Conservation (phyloP, 30 jellyfish, hydroid and myxozoan genomes). For the Pseudorhiza aurosa region DNA sequence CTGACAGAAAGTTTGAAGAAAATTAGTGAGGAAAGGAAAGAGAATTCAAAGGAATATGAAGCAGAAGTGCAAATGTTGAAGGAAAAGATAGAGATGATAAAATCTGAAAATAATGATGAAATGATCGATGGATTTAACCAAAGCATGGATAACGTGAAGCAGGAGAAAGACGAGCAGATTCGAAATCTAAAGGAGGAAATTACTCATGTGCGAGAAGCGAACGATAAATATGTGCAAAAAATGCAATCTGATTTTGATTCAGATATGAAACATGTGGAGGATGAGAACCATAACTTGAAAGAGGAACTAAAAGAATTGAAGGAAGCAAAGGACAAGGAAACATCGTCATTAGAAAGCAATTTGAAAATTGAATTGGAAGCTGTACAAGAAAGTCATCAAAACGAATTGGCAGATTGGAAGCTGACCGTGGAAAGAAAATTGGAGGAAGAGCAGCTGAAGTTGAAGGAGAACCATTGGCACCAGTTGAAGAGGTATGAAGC, state of each 20-base stretch:
- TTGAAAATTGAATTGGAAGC: constrained; percentile 35
- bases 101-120: constrained; percentile 42
- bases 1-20: constrained; percentile 5
- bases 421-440: not conserved
- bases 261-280: constrained; percentile 60
- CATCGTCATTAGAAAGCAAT: not conserved
- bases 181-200: constrained; percentile 54
- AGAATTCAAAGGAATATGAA: constrained; percentile 5
- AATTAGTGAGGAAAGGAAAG: not conserved
- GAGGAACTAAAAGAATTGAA: constrained; percentile 14
- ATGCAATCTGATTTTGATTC: constrained; percentile 63
- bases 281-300: constrained; percentile 59
- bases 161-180: constrained; percentile 60
- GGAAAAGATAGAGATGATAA: constrained; percentile 38
- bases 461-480: constrained; percentile 50
- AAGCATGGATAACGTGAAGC: constrained; percentile 32
- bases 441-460: constrained; percentile 48
- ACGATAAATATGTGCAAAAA: constrained; percentile 55
- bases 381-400: constrained; percentile 31
- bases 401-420: constrained; percentile 23
- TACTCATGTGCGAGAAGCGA: constrained; percentile 44
- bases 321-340: constrained; percentile 37
- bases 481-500: constrained; percentile 37
- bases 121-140: constrained; percentile 45
- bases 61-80: constrained; percentile 36